Evolutionary conservation across 1,140 invertebrate genomes (phyloP).

Genomic region (Zaprionus taronus): DNA sequence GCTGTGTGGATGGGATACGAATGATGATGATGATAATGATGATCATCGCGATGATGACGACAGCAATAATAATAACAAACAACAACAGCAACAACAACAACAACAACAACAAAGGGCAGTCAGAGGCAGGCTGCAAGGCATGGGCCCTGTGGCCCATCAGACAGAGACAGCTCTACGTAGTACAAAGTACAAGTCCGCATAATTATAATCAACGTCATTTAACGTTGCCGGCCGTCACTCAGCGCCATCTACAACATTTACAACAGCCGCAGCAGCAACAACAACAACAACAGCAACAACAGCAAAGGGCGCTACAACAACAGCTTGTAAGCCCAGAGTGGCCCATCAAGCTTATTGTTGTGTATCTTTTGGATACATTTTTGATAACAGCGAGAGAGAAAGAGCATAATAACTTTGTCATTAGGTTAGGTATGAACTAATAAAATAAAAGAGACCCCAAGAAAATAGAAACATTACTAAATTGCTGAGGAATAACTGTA

Average conservation of each 20-base stretch:
- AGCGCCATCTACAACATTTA: constrained; percentile 68
- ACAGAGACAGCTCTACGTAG: constrained; percentile 48
- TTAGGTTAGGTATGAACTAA: constrained; percentile 56
- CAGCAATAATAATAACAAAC: constrained; percentile 73
- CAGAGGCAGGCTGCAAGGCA: constrained; percentile 47
- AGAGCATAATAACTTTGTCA: constrained; percentile 73
- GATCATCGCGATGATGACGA: constrained; percentile 63
- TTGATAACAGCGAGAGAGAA: constrained; percentile 65
- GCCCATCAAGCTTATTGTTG: constrained; percentile 71
- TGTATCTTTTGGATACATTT: constrained; percentile 80
- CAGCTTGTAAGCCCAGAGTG: constrained; percentile 65
- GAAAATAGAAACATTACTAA: constrained; percentile 43
- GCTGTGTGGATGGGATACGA: constrained; percentile 44
- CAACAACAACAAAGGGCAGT: constrained; percentile 38
- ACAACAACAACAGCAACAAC: constrained; percentile 29
- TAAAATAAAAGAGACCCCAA: constrained; percentile 43
- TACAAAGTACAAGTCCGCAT: constrained; percentile 82
- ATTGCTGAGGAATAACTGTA: constrained; percentile 31
- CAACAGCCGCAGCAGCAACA: constrained; percentile 47
- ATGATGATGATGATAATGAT: constrained; percentile 48
- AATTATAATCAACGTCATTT: constrained; percentile 83
- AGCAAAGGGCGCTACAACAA: constrained; percentile 27
- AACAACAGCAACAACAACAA: constrained; percentile 47
- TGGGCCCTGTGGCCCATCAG: constrained; percentile 54
- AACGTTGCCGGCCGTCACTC: constrained; percentile 81